These are phyloP conservation scores for Cuculus canorus DNA, from an alignment of 2,797 vertebrate species.

Conservation along the genomic window DNA sequence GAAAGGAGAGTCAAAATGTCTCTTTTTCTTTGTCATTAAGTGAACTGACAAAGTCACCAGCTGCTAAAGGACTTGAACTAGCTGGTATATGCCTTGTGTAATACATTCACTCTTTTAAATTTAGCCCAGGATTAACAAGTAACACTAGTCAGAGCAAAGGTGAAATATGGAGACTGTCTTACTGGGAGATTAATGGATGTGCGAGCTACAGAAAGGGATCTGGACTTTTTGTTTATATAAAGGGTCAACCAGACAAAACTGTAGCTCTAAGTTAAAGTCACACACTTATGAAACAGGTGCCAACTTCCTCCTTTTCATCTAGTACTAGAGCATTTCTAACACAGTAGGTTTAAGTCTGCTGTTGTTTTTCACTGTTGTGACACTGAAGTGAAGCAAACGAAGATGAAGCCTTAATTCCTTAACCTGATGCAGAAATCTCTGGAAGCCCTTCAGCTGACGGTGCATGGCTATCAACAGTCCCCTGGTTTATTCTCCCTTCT, in stretches of 20 bases:
- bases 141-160: not conserved
- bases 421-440: not conserved
- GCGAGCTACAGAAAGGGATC: not conserved
- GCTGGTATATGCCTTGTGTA: not conserved
- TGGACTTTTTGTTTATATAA: conserved; percentile 15
- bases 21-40: not conserved
- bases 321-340: not conserved
- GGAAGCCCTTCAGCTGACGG: not conserved
- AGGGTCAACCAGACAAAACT: conserved; percentile 3
- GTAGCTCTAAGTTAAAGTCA: not conserved
- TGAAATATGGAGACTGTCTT: conserved; percentile 5
- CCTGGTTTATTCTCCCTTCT: not conserved
- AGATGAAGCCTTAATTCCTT: not conserved
- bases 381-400: not conserved
- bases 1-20: not conserved
- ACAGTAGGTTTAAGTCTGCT: not conserved
- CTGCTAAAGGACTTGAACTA: not conserved
- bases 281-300: not conserved
- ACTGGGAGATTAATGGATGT: not conserved
- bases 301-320: not conserved
- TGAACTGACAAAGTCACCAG: not conserved
- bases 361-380: not conserved
- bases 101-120: not conserved
- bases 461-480: fast-evolving
- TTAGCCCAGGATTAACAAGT: conserved; percentile 2